Percentiles rank a stretch among this genome's conserved stretches.
Conservation (phyloP, 2,888 invertebrate genomes). For the Tubulanus polymorphus region DNA sequence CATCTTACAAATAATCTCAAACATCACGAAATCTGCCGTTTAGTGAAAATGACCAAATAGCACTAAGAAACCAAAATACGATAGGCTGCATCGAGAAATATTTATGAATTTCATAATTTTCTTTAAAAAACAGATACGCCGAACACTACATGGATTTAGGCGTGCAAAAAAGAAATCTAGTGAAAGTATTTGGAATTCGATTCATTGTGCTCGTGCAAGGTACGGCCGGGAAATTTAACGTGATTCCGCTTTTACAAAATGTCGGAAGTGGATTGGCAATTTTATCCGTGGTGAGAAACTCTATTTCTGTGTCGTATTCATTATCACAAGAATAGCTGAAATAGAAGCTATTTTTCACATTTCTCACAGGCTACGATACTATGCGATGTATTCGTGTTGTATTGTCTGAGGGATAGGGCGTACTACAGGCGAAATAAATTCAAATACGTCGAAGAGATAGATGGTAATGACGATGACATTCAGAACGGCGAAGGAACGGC, state of each 20-base stretch:
- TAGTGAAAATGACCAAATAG: no score
- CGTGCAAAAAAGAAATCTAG: slow-evolving; percentile 47
- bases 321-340: neutral
- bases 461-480: no score
- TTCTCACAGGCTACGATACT: slow-evolving; percentile 53
- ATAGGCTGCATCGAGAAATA: no score
- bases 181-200: slow-evolving; percentile 55
- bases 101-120: no score
- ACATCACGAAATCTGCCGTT: no score
- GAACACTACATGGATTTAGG: slow-evolving; percentile 45
- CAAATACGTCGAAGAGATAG: slow-evolving; percentile 63
- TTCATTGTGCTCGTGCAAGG: slow-evolving; percentile 56
- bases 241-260: slow-evolving; percentile 56
- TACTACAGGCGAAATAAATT: slow-evolving; percentile 51
- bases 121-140: slow-evolving; percentile 50
- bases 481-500: no score
- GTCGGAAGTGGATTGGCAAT: slow-evolving; percentile 57
- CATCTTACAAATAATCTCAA: no score
- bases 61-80: no score
- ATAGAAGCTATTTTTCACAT: neutral
- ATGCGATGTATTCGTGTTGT: slow-evolving; percentile 55
- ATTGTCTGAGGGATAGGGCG: slow-evolving; percentile 46
- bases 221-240: slow-evolving; percentile 55
- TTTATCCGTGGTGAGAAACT: slow-evolving; percentile 53
- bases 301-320: neutral